Conservation (phyloP, 2,797 vertebrate genomes). For the Sebastes trivittatus region DNA sequence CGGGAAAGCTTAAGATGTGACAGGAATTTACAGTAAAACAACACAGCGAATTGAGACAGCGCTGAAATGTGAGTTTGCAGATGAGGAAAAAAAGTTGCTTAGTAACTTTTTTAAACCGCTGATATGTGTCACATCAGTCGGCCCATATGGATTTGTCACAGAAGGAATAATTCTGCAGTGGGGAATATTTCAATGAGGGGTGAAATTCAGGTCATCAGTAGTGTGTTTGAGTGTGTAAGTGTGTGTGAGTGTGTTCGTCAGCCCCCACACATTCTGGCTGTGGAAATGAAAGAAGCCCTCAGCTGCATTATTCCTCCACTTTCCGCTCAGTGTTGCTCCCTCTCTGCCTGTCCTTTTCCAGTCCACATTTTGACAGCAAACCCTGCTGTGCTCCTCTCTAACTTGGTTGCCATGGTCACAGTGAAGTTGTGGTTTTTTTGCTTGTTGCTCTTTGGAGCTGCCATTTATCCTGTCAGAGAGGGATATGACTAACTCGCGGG, state of each 20-base stretch:
- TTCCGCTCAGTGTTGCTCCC: slow-evolving; percentile 37
- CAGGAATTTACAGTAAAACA: slow-evolving; percentile 11
- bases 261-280: slow-evolving; percentile 33
- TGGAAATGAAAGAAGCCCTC: slow-evolving; percentile 57
- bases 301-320: slow-evolving; percentile 49
- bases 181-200: slow-evolving; percentile 44
- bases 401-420: slow-evolving; percentile 80
- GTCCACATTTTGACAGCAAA: slow-evolving; percentile 72
- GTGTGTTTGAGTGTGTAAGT: slow-evolving; percentile 27
- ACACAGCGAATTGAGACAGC: not conserved
- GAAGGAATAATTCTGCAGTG: slow-evolving; percentile 36
- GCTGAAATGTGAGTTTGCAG: not conserved
- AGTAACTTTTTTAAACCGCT: slow-evolving; percentile 41
- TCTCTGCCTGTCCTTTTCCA: slow-evolving; percentile 55
- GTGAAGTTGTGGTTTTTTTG: slow-evolving; percentile 62
- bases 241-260: slow-evolving; percentile 31
- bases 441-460: slow-evolving; percentile 55
- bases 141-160: slow-evolving; percentile 45
- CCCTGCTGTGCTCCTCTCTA: slow-evolving; percentile 62
- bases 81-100: slow-evolving; percentile 28
- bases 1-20: not conserved
- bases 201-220: slow-evolving; percentile 65
- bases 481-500: slow-evolving; percentile 41
- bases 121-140: slow-evolving; percentile 51
- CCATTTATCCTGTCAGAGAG: slow-evolving; percentile 60